phyloP scores from a whole-genome alignment of 2,888 invertebrate genomes.

The Macrophya annulata region DNA sequence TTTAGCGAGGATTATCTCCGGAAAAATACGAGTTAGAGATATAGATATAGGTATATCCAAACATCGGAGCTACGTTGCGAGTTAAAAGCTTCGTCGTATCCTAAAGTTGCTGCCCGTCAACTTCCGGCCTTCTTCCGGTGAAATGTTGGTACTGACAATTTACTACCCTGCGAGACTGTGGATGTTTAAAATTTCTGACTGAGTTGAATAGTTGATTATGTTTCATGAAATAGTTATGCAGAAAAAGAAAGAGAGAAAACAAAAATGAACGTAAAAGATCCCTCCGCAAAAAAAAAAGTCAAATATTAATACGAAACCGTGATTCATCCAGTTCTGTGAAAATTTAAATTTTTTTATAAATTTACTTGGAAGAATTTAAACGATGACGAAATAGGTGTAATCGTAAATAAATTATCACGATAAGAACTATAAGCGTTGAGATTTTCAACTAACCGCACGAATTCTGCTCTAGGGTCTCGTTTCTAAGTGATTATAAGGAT shows the following conservation, averaged over 20 bases:
- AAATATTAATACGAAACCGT: no score
- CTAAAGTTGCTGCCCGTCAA: neutral
- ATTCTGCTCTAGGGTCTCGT: constrained; percentile 40
- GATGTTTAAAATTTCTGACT: neutral
- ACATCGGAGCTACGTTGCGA: neutral
- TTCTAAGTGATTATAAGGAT: constrained; percentile 50
- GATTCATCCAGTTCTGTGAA: no score
- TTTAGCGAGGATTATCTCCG: constrained; percentile 4
- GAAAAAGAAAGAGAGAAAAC: neutral
- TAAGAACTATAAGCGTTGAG: neutral
- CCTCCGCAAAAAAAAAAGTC: no score
- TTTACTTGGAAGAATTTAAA: neutral
- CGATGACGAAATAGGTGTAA: neutral
- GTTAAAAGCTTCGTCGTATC: neutral
- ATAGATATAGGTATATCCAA: neutral
- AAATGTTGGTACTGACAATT: neutral
- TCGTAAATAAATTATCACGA: neutral
- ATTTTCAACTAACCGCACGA: constrained; percentile 50
- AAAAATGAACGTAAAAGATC: no score
- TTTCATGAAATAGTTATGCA: neutral
- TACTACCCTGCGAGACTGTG: neutral
- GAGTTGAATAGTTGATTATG: neutral
- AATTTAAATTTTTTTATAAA: neutral
- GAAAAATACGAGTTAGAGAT: neutral
- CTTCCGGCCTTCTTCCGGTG: neutral